A percentile compares a stretch with the other conserved stretches of the same genome.
Conservation (phyloP, 2,797 vertebrate species). For the Phataginus tetradactyla region DNA sequence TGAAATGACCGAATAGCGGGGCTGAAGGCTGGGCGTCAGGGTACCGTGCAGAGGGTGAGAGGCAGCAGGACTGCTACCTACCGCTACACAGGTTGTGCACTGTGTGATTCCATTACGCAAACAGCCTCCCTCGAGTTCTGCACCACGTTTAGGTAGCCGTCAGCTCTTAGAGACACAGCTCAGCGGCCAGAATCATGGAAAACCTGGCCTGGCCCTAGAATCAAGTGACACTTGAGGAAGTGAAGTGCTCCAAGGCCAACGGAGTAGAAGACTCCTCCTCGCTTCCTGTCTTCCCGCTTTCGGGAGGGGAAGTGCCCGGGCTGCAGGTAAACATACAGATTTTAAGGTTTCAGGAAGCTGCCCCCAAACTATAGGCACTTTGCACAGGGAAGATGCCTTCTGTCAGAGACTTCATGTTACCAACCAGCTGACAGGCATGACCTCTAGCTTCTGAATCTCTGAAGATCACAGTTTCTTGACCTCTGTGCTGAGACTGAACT, state of each 20-base stretch:
- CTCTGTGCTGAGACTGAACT: neutral
- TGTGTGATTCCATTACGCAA: neutral
- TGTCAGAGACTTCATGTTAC: neutral
- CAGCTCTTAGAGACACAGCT: neutral
- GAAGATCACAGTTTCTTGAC: neutral
- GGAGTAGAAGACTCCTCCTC: slow-evolving; percentile 70
- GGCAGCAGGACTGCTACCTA: neutral
- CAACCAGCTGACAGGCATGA: neutral
- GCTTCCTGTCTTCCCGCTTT: slow-evolving; percentile 73
- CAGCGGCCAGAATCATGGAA: neutral
- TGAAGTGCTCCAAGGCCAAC: neutral
- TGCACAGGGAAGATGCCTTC: neutral
- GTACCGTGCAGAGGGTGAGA: neutral
- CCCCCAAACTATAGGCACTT: neutral
- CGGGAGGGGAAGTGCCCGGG: neutral
- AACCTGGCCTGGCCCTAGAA: slow-evolving; percentile 3
- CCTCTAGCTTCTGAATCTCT: neutral
- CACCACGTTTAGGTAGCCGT: neutral
- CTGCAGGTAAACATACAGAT: neutral
- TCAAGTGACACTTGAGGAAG: slow-evolving; percentile 54
- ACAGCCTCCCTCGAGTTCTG: neutral
- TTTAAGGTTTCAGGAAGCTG: neutral
- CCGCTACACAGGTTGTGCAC: neutral
- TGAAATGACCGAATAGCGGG: neutral
- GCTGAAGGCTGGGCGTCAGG: neutral